Base-by-base conservation (phyloP, 92 coral and sea anemone species). In the Porites lobata region DNA sequence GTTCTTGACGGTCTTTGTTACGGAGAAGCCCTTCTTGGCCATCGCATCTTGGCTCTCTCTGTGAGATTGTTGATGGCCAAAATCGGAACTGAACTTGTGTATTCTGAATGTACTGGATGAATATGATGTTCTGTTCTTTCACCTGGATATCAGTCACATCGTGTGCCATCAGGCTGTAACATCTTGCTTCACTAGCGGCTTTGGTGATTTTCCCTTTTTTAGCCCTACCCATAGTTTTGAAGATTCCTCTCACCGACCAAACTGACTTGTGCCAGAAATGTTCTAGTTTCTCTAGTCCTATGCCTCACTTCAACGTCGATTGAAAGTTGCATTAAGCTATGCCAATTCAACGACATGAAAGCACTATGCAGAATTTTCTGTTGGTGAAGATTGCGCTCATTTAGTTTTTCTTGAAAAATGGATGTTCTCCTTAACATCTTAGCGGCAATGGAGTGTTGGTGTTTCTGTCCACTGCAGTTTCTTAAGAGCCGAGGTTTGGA, bases 321-420 rank as follows among this genome's bases (percentile, higher is more conserved):
- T 56, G 76, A 77, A 81, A 81, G 77, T 81, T 81, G 7, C 54
- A 57, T 68, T 69, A 81, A 54, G 77, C 85, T 68, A 56, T 69
- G 77, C 86, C 86, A 81, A 51, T 81, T 69, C 68, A 69, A 69
- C 11, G 29, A 81, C 68, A 69, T 81, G 32, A 81, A 69, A 69
- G 68, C 77, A 17, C 86, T 80, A 54, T 7, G 29, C 77, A 81
- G 29, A 53, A 81, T 81, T 69, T 68, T 69, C 1, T 81, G 86
- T 68, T 22, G 15, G 58, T 81, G 77, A 56, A 81, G 86, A n/a
- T 69, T 68, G 24, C 68, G 66, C 69, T 81, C 68, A 1, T 80
- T 51, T 50, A 80, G 85, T 80, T 81, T 68, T 54, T 81, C 85
- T 81, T 81, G 85, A 81, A 81, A 81, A 69, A 81, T 52, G 24